Evolutionary conservation across 2,888 invertebrate species (phyloP), one percentile per base, ranked within the genome.

Genomic region (Lasioglossum vierecki): DNA sequence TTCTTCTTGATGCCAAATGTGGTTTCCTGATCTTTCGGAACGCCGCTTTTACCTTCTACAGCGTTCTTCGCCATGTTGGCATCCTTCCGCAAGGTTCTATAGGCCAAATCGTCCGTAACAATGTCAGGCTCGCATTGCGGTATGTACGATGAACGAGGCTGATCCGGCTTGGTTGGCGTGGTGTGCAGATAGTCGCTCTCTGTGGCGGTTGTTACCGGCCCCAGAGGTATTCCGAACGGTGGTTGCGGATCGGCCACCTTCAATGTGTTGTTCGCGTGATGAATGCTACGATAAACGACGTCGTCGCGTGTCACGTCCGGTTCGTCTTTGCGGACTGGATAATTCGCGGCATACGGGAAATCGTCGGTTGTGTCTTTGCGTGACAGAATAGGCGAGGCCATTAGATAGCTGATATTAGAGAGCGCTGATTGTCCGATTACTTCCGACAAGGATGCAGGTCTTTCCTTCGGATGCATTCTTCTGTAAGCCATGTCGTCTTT

Each of bases 151-250:
- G 97, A 96, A 78, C 97, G 96, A 18, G 95, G 95, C 88, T 96
- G 96, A 81, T 95, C 90, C 6, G 84, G 75, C 44, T 91, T 92
- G 0, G 82, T 79, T 9, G 93, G 92, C 46, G 89, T 92, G 8
- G 91, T 90, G 93, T 98, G 98, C 80, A 98, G 95, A 93, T 99
- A 99, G 94, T 98, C 98, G 90, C 97, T 98, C 84, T 97, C 97
- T 0, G 98, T 96, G 8, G 98, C 97, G 2, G 97, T 97, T 0
- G 97, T 96, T 39, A 98, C 97, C 18, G 98, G 98, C 3, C 98
- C 98, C 60, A 98, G 94, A 0, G 98, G 98, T 92, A 99, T 98
- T 35, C 98, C 98, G 94, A 99, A 99, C 1, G 98, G 98, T 60
- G 98, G 98, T 93, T 98, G 98, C 26, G 97, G 98, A 78, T 98